A percentile compares a stretch with the other conserved stretches of the same genome.
These are phyloP conservation scores for Protodeltote pygarga DNA, from an alignment of 2,888 invertebrate species.

Conservation along the genomic window DNA sequence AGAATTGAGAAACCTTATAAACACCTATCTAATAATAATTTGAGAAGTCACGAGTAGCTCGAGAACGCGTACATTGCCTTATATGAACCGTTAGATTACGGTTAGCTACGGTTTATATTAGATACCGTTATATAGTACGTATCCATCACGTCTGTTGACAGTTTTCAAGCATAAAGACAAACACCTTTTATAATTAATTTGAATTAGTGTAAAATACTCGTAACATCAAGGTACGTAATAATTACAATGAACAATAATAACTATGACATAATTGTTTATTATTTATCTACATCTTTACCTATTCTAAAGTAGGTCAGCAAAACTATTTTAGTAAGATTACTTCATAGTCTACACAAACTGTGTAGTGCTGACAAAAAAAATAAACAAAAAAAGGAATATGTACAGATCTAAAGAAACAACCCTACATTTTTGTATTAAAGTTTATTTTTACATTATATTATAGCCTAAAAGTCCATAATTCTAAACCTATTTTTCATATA, in stretches of 20 bases:
- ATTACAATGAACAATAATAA: conserved; percentile 36
- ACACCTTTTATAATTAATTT: too few species aligned
- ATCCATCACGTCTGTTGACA: too few species aligned
- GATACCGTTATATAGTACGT: too few species aligned
- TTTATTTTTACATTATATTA: conserved; percentile 80
- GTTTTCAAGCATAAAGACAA: neutral
- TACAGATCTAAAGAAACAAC: conserved; percentile 84
- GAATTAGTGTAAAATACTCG: conserved; percentile 2
- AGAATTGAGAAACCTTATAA: too few species aligned
- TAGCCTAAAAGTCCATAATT: conserved; percentile 74
- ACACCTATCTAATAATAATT: too few species aligned
- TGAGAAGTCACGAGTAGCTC: too few species aligned
- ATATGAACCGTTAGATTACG: too few species aligned
- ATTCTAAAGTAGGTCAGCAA: conserved; percentile 37
- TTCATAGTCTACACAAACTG: conserved; percentile 30
- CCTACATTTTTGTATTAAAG: conserved; percentile 79
- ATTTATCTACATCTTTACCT: conserved; percentile 29
- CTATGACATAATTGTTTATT: conserved; percentile 32
- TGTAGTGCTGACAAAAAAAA: conserved; percentile 36
- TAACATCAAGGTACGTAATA: conserved; percentile 35
- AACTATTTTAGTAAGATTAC: conserved; percentile 31
- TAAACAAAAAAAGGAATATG: conserved; percentile 70
- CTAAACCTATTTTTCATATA: conserved; percentile 72
- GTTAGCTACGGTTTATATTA: too few species aligned
- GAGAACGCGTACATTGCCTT: too few species aligned